Evolutionary conservation across 1,140 invertebrate species (phyloP).

Genomic region (Papilio xuthus): DNA sequence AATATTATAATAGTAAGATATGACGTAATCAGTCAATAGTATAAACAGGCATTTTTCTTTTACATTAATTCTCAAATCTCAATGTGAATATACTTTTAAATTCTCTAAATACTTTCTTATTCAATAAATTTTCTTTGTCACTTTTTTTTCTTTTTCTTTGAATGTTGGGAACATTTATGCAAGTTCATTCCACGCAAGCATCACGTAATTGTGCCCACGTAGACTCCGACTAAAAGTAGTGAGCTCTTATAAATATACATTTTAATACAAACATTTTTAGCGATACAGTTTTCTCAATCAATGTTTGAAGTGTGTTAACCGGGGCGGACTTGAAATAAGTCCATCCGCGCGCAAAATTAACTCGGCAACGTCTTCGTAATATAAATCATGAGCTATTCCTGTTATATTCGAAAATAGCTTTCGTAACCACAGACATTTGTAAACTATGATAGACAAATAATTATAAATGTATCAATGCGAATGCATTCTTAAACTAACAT

Average conservation of each 20-base stretch:
- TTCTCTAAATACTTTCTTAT: neutral
- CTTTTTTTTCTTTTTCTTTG: neutral
- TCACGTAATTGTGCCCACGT: neutral
- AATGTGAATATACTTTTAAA: no score
- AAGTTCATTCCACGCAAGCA: neutral
- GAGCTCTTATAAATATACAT: neutral
- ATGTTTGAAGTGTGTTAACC: constrained; percentile 9
- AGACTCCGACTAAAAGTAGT: neutral
- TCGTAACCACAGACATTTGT: neutral
- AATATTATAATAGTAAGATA: no score
- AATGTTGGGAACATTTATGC: neutral
- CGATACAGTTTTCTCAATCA: constrained; percentile 7
- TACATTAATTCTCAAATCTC: no score
- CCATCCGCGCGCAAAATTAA: constrained; percentile 12
- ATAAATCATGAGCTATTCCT: constrained; percentile 11
- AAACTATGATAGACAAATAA: neutral
- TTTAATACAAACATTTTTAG: constrained; percentile 12
- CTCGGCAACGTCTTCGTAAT: neutral
- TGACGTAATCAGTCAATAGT: neutral
- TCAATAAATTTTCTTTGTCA: neutral
- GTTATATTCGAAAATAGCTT: neutral
- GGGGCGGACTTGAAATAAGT: constrained; percentile 15
- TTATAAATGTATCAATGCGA: neutral
- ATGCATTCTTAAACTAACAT: no score
- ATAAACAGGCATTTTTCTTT: no score